Evolutionary conservation across 1,140 invertebrate species (phyloP).

Genomic region (Zaprionus lachaisei): DNA sequence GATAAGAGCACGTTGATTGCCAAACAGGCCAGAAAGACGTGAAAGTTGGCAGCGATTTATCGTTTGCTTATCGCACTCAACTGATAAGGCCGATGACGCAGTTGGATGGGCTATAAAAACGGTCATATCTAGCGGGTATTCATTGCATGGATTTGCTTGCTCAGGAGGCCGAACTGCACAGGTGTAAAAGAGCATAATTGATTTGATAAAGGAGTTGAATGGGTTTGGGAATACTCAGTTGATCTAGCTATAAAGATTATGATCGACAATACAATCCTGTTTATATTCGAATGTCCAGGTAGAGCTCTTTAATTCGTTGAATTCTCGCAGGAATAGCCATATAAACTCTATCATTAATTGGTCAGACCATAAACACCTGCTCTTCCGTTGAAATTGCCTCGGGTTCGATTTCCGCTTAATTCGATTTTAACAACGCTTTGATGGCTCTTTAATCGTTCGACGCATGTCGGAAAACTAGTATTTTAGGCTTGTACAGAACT

Average conservation of each 20-base stretch:
- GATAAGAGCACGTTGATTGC: slow-evolving; percentile 63
- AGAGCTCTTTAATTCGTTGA: neutral
- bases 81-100: slow-evolving; percentile 16
- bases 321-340: neutral
- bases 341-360: slow-evolving; percentile 5
- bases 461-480: neutral
- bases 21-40: slow-evolving; percentile 31
- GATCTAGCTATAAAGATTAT: neutral
- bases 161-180: neutral
- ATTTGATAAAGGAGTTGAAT: neutral
- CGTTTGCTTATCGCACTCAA: slow-evolving; percentile 37
- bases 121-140: neutral
- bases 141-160: neutral
- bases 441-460: slow-evolving; percentile 8
- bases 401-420: slow-evolving; percentile 12
- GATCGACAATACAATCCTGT: neutral
- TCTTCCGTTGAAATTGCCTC: neutral
- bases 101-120: neutral
- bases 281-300: neutral
- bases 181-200: neutral
- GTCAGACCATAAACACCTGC: slow-evolving; percentile 9
- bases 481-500: slow-evolving; percentile 4
- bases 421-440: slow-evolving; percentile 6
- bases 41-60: slow-evolving; percentile 43
- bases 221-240: neutral